Evolutionary conservation across 1,140 invertebrate genomes (phyloP).

Genomic region (Hycleus cichorii): DNA sequence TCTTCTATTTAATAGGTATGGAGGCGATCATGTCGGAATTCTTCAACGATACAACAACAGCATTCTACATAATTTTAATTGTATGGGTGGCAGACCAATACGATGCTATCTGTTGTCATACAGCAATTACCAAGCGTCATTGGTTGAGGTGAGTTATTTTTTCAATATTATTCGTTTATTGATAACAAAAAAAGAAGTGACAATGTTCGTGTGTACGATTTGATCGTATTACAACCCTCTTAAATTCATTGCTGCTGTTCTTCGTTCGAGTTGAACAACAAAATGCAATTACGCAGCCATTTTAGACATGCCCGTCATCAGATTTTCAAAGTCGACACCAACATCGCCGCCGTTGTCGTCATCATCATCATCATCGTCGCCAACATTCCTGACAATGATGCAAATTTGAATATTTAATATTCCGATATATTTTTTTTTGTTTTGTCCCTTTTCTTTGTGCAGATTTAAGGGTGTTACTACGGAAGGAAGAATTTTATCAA

Average conservation of each 20-base stretch:
- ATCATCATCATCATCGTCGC: no score
- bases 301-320: slow-evolving; percentile 8
- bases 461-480: no score
- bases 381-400: background rate
- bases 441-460: no score
- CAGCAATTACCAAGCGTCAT: slow-evolving; percentile 87
- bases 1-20: slow-evolving; percentile 68
- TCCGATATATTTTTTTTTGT: no score
- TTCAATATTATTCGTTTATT: no score
- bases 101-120: slow-evolving; percentile 96
- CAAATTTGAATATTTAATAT: slow-evolving; percentile 8
- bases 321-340: background rate
- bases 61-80: slow-evolving; percentile 98
- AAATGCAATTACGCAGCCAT: slow-evolving; percentile 4
- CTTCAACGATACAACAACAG: slow-evolving; percentile 97
- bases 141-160: slow-evolving; percentile 76
- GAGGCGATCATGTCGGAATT: slow-evolving; percentile 99
- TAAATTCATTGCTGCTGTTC: no score
- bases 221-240: no score
- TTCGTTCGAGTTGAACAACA: background rate
- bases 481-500: no score
- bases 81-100: slow-evolving; percentile 99
- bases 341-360: no score
- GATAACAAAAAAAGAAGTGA: no score
- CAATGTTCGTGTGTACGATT: no score